Base-by-base conservation (phyloP, 2,888 invertebrate species). In the Syrphus vitripennis region DNA sequence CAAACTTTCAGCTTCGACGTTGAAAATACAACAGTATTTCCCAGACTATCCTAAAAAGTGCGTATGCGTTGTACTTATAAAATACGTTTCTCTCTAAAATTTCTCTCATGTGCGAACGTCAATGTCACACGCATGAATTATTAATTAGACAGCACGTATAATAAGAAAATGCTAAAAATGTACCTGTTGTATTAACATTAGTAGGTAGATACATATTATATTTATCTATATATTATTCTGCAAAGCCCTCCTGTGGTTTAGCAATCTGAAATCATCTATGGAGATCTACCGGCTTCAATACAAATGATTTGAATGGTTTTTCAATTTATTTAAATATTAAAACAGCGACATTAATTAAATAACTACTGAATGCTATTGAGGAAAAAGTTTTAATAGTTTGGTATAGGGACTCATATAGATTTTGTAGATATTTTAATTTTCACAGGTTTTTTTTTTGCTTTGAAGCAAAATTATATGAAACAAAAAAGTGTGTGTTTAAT, bases 91-190 rank as follows among this genome's bases (percentile, higher is more conserved):
- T 75, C 16, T n/a, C n/a, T n/a, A 21, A 37, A 48, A 72, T 71
- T 77, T 72, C 26, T 16, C 57, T 72, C 67, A 72, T 83, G 78
- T 78, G 72, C 50, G 78, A 63, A 42, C 69, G 48, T 74, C 83
- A 83, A 83, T 79, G 74, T 83, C 83, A 72, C 59, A 67, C 53
- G 63, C 79, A 79, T 83, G 79, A 83, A 79, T 83, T 74, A 83
- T 79, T 83, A 83, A 83, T 83, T 83, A 83, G 83, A 55, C 83
- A 70, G 45, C 45, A 42, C 57, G 40, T 31, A 63, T 48, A 72
- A 57, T 57, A 72, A 31, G 26, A 63, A 63, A 74, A 63, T 50
- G 31, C n/a, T 10, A 21, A 31, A 50, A 31, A 48, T 48, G 14
- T 67, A 67, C 67, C 67, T 67, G 67, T 67, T 34, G 67, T 48